Evolutionary conservation across 2,888 invertebrate species (phyloP), one percentile per base, ranked within the genome.

Genomic region (Lordiphosa andalusiaca): DNA sequence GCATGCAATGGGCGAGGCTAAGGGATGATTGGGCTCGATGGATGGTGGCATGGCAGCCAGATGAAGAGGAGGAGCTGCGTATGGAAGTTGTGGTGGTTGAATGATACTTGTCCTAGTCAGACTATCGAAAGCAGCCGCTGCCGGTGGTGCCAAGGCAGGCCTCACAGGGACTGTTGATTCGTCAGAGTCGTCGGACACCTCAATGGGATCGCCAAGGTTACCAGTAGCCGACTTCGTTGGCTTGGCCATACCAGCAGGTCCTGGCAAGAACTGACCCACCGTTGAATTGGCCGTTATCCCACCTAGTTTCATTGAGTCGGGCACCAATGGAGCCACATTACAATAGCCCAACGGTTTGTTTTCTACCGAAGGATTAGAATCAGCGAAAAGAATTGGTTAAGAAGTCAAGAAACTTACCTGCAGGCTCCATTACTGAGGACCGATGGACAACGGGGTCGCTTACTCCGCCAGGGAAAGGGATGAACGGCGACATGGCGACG

Each of bases 241-340:
- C 4, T 25, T 50, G 5, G 51, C 7, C 12, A 40, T 65, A 1
- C 10, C 19, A 44, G 33, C 16, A 25, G 30, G 16, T 6, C 21
- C 21, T 3, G 30, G 9, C 4, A 19, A 12, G 33, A 19, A 33
- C n/a, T 46, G 46, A 7, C 19, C 46, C 7, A 25, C 7, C 7
- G 25, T 9, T 10, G 9, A 3, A 3, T 2, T 30, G 2, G 25
- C 6, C 3, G 25, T 25, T 5, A 23, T 23, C 5, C 67, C 39
- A 21, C 53, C 47, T 19, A 84, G 53, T 63, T 87, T 87, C 67
- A 88, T 77, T 0, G 86, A 86, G 10, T 89, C 88, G 1, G 89
- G 87, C 2, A 89, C 85, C 10, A 89, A 55, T 2, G 89, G 88
- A 10, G 89, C 89, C 2, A 90, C 89, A 73, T 89, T 89, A 49